Conservation (phyloP, 2,888 invertebrate species). For the Volucella inflata region DNA sequence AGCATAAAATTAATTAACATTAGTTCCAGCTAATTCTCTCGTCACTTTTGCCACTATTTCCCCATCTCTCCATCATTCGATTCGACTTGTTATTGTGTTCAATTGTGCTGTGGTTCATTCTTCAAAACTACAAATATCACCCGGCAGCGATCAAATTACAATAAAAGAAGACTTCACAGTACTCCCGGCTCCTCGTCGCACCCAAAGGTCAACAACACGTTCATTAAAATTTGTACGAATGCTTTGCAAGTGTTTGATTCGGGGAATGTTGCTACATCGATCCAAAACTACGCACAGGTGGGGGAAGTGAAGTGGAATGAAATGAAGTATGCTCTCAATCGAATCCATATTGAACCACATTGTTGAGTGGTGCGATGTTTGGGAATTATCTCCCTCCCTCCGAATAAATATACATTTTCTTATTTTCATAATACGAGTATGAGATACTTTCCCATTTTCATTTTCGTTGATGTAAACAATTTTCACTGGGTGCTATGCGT, state of each 20-base stretch:
- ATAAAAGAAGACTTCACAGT: slow-evolving; percentile 39
- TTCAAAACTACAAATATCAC: slow-evolving; percentile 17
- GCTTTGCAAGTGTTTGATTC: slow-evolving; percentile 6
- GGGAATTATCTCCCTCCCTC: slow-evolving; percentile 20
- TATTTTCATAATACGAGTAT: background rate
- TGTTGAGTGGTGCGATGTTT: slow-evolving; percentile 11
- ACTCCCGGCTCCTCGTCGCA: background rate
- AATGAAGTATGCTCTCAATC: background rate
- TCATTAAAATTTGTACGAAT: slow-evolving; percentile 18
- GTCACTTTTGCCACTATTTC: slow-evolving; percentile 23
- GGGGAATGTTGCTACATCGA: slow-evolving; percentile 11
- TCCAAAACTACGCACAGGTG: background rate
- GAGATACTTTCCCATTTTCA: background rate
- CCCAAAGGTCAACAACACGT: slow-evolving; percentile 57
- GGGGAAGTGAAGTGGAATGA: too few relatives aligned
- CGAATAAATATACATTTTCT: slow-evolving; percentile 29
- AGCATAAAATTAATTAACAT: slow-evolving; percentile 59
- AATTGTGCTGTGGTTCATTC: slow-evolving; percentile 19
- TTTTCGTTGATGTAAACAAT: slow-evolving; percentile 43
- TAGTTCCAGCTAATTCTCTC: slow-evolving; percentile 39
- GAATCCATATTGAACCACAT: slow-evolving; percentile 31
- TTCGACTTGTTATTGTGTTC: slow-evolving; percentile 25
- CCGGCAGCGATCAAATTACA: slow-evolving; percentile 54
- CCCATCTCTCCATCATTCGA: slow-evolving; percentile 1
- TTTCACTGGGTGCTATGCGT: slow-evolving; percentile 6